Conservation (phyloP, 2,888 invertebrate genomes). For the Lasioglossum zephyrum region DNA sequence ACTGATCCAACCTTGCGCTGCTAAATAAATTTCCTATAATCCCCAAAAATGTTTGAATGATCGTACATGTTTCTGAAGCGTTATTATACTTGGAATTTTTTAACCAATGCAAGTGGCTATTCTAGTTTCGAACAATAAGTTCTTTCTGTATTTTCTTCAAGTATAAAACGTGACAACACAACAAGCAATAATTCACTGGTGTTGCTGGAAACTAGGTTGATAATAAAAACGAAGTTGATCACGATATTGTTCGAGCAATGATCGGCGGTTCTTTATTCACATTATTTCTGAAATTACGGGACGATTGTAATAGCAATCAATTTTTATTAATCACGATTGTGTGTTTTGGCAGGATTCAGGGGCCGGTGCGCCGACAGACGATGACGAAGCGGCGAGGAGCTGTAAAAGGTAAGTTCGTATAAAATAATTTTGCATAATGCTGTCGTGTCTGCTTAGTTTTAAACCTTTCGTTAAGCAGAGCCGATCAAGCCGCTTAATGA, state of each 20-base stretch:
- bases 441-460: neutral
- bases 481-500: neutral
- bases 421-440: neutral
- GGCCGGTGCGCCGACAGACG: slow-evolving; percentile 85
- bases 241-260: neutral
- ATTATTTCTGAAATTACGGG: neutral
- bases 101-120: too few species aligned
- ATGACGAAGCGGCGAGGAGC: slow-evolving; percentile 85
- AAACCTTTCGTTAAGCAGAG: neutral
- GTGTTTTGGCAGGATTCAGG: slow-evolving; percentile 85
- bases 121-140: too few species aligned
- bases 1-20: too few species aligned
- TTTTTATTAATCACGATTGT: neutral
- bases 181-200: neutral
- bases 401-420: slow-evolving; percentile 84
- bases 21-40: neutral
- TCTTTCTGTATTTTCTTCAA: too few species aligned
- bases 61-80: neutral
- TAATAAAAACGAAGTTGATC: neutral
- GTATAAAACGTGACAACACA: neutral
- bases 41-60: neutral
- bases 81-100: too few species aligned
- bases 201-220: neutral
- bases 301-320: neutral
- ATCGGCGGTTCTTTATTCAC: neutral